These are phyloP conservation scores for Nyctalus aviator DNA, from an alignment of 2,797 vertebrate species.

Conservation along the genomic window DNA sequence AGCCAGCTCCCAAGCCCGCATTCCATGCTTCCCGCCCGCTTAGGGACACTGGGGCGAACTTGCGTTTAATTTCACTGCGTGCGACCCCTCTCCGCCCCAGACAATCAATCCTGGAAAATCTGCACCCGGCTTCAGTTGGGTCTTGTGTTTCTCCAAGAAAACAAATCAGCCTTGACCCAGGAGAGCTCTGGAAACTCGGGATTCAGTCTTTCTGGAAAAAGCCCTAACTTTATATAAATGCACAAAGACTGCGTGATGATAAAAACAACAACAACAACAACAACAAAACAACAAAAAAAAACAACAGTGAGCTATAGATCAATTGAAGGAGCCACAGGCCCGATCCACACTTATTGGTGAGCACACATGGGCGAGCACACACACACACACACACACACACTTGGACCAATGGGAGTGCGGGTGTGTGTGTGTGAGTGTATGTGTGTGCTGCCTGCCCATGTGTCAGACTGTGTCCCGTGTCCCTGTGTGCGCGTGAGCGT, in stretches of 20 bases:
- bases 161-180: not conserved
- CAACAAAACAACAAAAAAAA: not conserved
- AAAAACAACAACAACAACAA: not conserved
- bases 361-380: too few species aligned
- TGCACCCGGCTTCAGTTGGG: not conserved
- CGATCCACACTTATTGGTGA: not conserved
- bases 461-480: slow-evolving; percentile 77
- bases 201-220: slow-evolving; percentile 72
- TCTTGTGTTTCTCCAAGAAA: slow-evolving; percentile 25
- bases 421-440: too few species aligned
- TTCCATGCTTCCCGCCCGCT: too few species aligned
- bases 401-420: not conserved
- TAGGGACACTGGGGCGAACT: too few species aligned
- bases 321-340: not conserved
- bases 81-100: rapidly evolving
- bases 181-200: slow-evolving; percentile 58
- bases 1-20: too few species aligned
- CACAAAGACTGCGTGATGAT: not conserved
- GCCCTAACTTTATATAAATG: slow-evolving; percentile 54
- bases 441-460: too few species aligned
- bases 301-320: not conserved
- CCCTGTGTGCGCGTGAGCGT: slow-evolving; percentile 82
- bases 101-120: slow-evolving; percentile 9
- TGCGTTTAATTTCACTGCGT: too few species aligned
- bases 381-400: not conserved